Evolutionary conservation across 2,888 invertebrate genomes (phyloP).

Genomic region (Petrolisthes manimaculis): DNA sequence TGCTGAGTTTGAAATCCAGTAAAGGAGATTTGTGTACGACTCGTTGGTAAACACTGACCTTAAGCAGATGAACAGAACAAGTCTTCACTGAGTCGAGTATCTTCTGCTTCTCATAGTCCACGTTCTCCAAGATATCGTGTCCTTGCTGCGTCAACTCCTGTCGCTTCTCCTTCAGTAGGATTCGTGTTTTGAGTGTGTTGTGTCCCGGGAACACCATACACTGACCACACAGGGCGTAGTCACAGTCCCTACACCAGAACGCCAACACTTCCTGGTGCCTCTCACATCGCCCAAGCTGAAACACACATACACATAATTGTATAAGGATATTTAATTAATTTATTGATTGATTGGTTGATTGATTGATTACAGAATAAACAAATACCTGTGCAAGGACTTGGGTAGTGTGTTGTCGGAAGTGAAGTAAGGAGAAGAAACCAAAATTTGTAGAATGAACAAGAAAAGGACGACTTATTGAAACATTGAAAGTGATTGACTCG

Average conservation of each 20-base stretch:
- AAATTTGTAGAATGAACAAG: too few species aligned
- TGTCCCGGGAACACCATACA: slow-evolving; percentile 56
- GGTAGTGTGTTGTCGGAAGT: too few species aligned
- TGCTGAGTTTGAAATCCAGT: too few species aligned
- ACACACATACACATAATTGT: neutral
- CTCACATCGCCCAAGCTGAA: slow-evolving; percentile 31
- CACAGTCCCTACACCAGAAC: slow-evolving; percentile 63
- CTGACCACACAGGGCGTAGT: slow-evolving; percentile 47
- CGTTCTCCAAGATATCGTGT: slow-evolving; percentile 20
- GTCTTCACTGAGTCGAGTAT: slow-evolving; percentile 27
- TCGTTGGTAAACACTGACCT: neutral
- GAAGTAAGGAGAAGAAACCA: too few species aligned
- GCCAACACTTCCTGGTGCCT: slow-evolving; percentile 19
- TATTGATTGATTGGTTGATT: too few species aligned
- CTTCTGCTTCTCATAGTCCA: slow-evolving; percentile 33
- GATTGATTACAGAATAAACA: too few species aligned
- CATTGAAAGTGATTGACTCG: too few species aligned
- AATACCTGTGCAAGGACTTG: too few species aligned
- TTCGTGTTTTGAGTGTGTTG: slow-evolving; percentile 43
- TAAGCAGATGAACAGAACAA: slow-evolving; percentile 39
- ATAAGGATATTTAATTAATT: too few species aligned
- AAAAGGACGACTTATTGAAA: too few species aligned
- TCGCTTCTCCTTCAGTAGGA: slow-evolving; percentile 31
- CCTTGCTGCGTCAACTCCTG: slow-evolving; percentile 37
- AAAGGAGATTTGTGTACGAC: too few species aligned